These are phyloP conservation scores for Poecilia picta DNA, from an alignment of 2,797 vertebrate species.

Conservation along the genomic window DNA sequence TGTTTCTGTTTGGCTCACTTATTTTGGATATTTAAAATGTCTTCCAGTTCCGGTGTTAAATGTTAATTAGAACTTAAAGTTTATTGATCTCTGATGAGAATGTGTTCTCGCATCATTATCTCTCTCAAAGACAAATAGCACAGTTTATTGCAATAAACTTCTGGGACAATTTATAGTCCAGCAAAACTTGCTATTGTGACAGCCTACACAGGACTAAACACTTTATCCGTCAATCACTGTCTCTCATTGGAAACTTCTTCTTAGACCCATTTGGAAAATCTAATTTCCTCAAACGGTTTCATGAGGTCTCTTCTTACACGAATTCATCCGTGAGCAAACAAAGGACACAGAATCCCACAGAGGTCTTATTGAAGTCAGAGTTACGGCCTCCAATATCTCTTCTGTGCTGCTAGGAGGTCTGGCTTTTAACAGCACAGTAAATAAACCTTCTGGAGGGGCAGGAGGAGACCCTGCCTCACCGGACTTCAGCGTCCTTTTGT, in stretches of 20 bases:
- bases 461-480: slow-evolving; percentile 52
- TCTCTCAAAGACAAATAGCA: too few species aligned
- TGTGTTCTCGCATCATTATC: too few species aligned
- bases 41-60: too few species aligned
- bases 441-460: slow-evolving; percentile 66
- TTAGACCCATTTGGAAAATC: slow-evolving; percentile 1
- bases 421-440: slow-evolving; percentile 70
- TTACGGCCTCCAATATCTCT: slow-evolving; percentile 74
- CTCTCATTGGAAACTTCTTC: slow-evolving; percentile 2
- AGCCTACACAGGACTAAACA: background rate
- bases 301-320: slow-evolving; percentile 29
- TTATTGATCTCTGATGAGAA: too few species aligned
- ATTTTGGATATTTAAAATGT: too few species aligned
- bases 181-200: too few species aligned
- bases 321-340: slow-evolving; percentile 32
- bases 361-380: slow-evolving; percentile 69
- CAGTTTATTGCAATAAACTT: too few species aligned
- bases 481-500: slow-evolving; percentile 60
- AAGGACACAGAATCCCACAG: slow-evolving; percentile 57
- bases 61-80: too few species aligned
- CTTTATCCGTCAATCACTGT: background rate
- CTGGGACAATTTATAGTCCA: too few species aligned
- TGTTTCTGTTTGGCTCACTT: too few species aligned
- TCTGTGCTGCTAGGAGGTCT: slow-evolving; percentile 55
- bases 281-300: slow-evolving; percentile 35